Base-by-base conservation (phyloP, 2,797 vertebrate species). In the Esox lucius region DNA sequence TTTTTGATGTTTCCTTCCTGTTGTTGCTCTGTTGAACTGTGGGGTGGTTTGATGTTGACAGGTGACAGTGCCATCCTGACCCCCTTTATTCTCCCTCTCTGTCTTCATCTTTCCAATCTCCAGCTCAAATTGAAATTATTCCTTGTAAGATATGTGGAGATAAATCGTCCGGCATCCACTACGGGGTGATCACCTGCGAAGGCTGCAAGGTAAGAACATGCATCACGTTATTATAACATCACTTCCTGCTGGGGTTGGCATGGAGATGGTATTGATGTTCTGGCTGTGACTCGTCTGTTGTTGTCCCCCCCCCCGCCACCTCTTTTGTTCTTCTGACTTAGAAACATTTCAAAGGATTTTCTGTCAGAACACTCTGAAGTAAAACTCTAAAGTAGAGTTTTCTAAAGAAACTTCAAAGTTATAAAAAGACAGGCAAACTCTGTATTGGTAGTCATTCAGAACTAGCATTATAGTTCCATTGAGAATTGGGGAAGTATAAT, bases 121-220 rank as follows among this genome's bases (percentile, higher is more conserved):
- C 95, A 98, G 96, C 96, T 95, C 96, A 98, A 95, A 98, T 98
- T 93, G 96, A 98, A 96, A 97, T 97, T 93, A 98, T 98, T 93
- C 96, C 96, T 90, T 98, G 96, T 94, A 98, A 98, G 93, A 98
- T 98, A 95, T 98, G 96, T 90, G 96, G 96, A 91, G 96, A 98
- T 92, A 98, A 97, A 94, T 98, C 96, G 75, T 98, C 96, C 87
- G 96, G 96, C 92, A 97, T 98, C 93, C 97, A 98, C 94, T 98
- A 98, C 83, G 96, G 96, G 68, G 96, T 98, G 87, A 98, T 98
- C 91, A 98, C 96, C 74, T 98, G 96, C 80, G 96, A 97, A 90
- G 96, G 96, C 89, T 97, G 96, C 86, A 98, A 97, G 95, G 96
- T 98, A 94, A 92, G 94, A 67, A 19, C 74, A 49, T 46, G 17